A percentile compares a stretch with the other conserved stretches of the same genome.
These are phyloP conservation scores for Spodoptera litura DNA, from an alignment of 1,140 invertebrate species.

Conservation along the genomic window DNA sequence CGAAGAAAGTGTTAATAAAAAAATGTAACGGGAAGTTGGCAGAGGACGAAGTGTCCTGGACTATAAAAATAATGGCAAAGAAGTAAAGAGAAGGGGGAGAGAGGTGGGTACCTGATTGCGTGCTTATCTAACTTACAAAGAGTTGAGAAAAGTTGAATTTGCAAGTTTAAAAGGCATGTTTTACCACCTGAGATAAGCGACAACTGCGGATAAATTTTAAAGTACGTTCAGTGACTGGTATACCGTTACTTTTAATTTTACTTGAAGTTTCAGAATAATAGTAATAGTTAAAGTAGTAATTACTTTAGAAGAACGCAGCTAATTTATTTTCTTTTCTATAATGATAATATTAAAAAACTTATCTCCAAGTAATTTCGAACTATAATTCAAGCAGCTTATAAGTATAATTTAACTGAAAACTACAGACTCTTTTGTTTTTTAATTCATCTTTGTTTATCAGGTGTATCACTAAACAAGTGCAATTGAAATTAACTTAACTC, in stretches of 20 bases:
- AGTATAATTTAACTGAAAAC: no score
- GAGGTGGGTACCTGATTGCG: slow-evolving; percentile 29
- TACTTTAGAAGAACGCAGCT: no score
- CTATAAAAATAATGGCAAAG: slow-evolving; percentile 32
- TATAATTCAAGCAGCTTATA: no score
- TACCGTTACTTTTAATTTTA: background rate
- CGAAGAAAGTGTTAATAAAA: slow-evolving; percentile 1
- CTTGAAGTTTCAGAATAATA: background rate
- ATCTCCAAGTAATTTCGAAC: no score
- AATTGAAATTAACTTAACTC: background rate
- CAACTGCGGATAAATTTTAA: slow-evolving; percentile 29
- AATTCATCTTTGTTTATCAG: no score
- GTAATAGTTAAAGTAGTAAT: background rate
- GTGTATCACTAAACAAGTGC: no score
- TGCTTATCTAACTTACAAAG: slow-evolving; percentile 45
- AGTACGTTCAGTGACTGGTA: background rate
- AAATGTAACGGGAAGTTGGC: background rate
- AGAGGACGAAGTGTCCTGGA: slow-evolving; percentile 4
- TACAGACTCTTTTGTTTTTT: no score
- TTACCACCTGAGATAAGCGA: slow-evolving; percentile 47
- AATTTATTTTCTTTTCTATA: no score
- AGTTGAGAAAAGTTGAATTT: slow-evolving; percentile 45
- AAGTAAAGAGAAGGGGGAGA: slow-evolving; percentile 2
- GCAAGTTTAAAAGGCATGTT: slow-evolving; percentile 45
- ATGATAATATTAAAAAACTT: no score